Conservation (phyloP, 2,797 vertebrate genomes). For the Periophthalmus magnuspinnatus region DNA sequence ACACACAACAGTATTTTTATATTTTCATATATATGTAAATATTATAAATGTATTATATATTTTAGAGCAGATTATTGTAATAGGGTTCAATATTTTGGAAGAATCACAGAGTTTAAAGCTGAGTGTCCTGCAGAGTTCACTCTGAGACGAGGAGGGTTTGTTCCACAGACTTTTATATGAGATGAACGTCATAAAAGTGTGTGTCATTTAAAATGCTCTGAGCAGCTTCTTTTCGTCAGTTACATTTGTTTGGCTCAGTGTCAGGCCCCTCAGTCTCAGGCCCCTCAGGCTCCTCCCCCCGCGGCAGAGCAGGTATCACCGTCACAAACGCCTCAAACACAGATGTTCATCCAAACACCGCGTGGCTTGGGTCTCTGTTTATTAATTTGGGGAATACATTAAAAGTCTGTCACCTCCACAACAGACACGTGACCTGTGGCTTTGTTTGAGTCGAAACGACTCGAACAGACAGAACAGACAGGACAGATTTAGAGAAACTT, state of each 20-base stretch:
- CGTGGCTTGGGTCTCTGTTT: constrained; percentile 79
- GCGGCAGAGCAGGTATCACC: constrained; percentile 49
- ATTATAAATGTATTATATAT: neutral
- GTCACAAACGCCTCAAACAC: constrained; percentile 44
- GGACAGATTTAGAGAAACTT: neutral
- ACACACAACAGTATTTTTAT: too few relatives aligned
- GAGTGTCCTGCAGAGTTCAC: neutral
- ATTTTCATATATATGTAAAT: neutral
- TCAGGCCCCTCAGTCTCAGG: too few relatives aligned
- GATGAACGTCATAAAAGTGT: neutral
- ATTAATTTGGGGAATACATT: constrained; percentile 62
- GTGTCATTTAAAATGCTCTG: neutral
- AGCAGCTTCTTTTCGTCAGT: neutral
- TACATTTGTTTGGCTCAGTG: neutral
- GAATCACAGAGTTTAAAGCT: neutral
- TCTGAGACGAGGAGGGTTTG: neutral
- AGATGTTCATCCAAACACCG: constrained; percentile 72
- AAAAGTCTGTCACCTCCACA: constrained; percentile 29
- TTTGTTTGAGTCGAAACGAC: constrained; percentile 10
- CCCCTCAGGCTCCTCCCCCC: constrained; percentile 24
- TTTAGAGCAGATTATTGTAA: neutral
- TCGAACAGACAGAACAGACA: constrained; percentile 2
- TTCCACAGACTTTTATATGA: neutral
- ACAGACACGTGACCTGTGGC: constrained; percentile 22
- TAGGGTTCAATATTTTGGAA: neutral